Conservation (phyloP, 2,113 vertebrate genomes). For the western clawed frog (Xenopus tropicalis) region UCB_Xtro_10.0 CM004444.2:56927001-56927500, state of each 20-base stretch:
- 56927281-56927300: too few relatives aligned
- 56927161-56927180: constrained; percentile 94
- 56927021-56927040: constrained; percentile 81
- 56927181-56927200: constrained; percentile 78
- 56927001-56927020: constrained; percentile 77
- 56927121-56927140: constrained; percentile 96
- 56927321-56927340: too few relatives aligned
- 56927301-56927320: too few relatives aligned
- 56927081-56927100: constrained; percentile 81
- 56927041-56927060: constrained; percentile 81
- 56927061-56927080: constrained; percentile 76
- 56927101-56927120: constrained; percentile 79
- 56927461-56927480: too few relatives aligned
- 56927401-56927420: too few relatives aligned
- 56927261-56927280: background rate
- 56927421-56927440: too few relatives aligned
- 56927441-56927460: too few relatives aligned
- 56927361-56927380: too few relatives aligned
- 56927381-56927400: too few relatives aligned
- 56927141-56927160: constrained; percentile 92
- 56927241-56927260: constrained; percentile 67
- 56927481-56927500: too few relatives aligned
- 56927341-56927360: too few relatives aligned
- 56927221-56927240: constrained; percentile 91
- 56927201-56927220: constrained; percentile 79